Evolutionary conservation across 2,113 vertebrate genomes (phyloP).

Genomic region (Hylia prasina): DNA sequence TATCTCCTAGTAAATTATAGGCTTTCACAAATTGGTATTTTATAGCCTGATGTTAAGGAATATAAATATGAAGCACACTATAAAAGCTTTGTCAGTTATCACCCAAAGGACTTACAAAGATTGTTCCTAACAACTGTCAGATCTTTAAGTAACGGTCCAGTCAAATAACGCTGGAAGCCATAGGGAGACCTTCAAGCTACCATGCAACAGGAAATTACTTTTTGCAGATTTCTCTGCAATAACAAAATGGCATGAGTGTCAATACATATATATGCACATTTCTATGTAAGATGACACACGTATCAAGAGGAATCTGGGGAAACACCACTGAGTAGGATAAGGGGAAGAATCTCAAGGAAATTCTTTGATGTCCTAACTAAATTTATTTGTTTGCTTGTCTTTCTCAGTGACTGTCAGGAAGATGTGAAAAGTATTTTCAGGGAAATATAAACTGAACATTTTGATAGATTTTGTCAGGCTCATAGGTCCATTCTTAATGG

Average conservation of each 20-base stretch:
- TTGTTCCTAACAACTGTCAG: neutral
- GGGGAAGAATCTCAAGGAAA: neutral
- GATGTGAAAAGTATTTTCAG: neutral
- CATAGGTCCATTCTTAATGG: neutral
- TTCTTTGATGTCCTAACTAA: neutral
- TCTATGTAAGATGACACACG: neutral
- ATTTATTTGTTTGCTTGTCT: neutral
- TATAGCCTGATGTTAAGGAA: conserved; percentile 2
- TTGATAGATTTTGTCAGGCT: neutral
- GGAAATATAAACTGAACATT: neutral
- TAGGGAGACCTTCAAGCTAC: neutral
- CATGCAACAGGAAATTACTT: neutral
- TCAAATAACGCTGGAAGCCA: neutral
- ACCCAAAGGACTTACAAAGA: neutral
- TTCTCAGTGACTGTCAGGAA: neutral
- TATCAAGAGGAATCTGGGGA: neutral
- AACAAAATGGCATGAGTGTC: neutral
- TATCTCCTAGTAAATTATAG: conserved; percentile 21
- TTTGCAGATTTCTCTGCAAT: neutral
- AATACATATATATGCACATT: too few species aligned
- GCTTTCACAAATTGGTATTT: conserved; percentile 11
- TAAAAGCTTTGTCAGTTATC: neutral
- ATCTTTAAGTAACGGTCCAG: neutral
- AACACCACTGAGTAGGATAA: neutral
- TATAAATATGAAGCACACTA: neutral